These are phyloP conservation scores for Aphaenogaster floridana DNA, from an alignment of 1,140 invertebrate species.

Conservation along the genomic window DNA sequence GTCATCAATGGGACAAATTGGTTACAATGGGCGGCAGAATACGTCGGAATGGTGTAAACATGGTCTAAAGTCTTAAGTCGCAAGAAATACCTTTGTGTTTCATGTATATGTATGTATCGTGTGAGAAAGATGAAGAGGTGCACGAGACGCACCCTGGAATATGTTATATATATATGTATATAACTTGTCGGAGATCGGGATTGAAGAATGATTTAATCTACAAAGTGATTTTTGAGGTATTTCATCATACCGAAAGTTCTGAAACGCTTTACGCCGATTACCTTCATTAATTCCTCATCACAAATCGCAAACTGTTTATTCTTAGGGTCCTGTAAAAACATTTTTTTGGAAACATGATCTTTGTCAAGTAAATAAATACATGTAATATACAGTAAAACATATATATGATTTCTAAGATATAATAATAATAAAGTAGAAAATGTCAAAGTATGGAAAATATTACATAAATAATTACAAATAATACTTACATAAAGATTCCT, in stretches of 20 bases:
- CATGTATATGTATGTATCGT: slow-evolving; percentile 77
- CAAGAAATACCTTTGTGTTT: slow-evolving; percentile 76
- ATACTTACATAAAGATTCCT: slow-evolving; percentile 93
- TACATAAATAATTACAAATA: background rate
- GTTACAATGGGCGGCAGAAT: slow-evolving; percentile 72
- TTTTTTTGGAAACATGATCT: slow-evolving; percentile 20
- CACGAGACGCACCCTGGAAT: slow-evolving; percentile 70
- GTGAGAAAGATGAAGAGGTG: slow-evolving; percentile 78
- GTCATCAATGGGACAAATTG: slow-evolving; percentile 45
- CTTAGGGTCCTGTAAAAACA: slow-evolving; percentile 91
- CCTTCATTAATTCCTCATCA: slow-evolving; percentile 95
- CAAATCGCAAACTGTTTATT: slow-evolving; percentile 98
- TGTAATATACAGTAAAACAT: background rate
- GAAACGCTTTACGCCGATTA: slow-evolving; percentile 96
- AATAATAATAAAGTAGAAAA: slow-evolving; percentile 32
- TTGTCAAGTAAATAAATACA: background rate
- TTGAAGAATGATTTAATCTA: slow-evolving; percentile 88
- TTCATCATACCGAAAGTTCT: slow-evolving; percentile 98
- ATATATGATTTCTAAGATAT: background rate
- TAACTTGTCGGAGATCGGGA: slow-evolving; percentile 79
- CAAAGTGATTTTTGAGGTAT: slow-evolving; percentile 96
- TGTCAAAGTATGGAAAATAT: slow-evolving; percentile 2
- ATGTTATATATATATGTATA: slow-evolving; percentile 82
- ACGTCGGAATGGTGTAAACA: slow-evolving; percentile 75
- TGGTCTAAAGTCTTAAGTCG: slow-evolving; percentile 77